These are phyloP conservation scores for Cetoscarus ocellatus DNA, from an alignment of 2,797 vertebrate genomes.

Conservation along the genomic window DNA sequence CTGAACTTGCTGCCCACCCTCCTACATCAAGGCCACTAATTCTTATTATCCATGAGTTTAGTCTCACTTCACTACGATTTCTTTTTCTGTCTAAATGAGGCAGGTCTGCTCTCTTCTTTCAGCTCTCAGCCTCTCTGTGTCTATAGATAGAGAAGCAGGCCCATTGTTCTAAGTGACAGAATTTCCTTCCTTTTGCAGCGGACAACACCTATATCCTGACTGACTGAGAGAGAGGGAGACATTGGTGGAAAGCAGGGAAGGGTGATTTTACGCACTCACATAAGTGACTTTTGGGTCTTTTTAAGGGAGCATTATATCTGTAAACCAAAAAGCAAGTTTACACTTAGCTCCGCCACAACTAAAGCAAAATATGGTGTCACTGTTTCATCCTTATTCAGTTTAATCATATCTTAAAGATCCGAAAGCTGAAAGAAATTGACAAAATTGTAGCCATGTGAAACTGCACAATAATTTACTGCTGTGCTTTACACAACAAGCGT, in stretches of 20 bases:
- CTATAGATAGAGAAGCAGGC: constrained; percentile 89
- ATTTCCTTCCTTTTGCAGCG: constrained; percentile 89
- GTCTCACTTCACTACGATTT: constrained; percentile 27
- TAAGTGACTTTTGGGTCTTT: constrained; percentile 14
- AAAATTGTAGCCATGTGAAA: constrained; percentile 4
- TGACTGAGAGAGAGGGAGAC: constrained; percentile 61
- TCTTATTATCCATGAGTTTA: constrained; percentile 21
- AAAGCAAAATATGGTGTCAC: neutral
- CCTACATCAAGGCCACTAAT: constrained; percentile 27
- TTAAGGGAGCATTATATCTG: constrained; percentile 4
- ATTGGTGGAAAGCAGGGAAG: constrained; percentile 69
- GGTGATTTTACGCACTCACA: constrained; percentile 43
- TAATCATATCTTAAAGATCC: constrained; percentile 3
- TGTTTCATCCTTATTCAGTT: neutral
- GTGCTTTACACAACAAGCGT: constrained; percentile 1
- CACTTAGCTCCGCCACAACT: constrained; percentile 1
- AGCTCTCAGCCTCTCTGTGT: constrained; percentile 72
- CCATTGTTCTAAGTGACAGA: constrained; percentile 91
- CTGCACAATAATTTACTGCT: neutral
- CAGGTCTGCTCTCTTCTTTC: constrained; percentile 60
- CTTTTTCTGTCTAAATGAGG: constrained; percentile 34
- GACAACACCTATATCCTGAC: constrained; percentile 92
- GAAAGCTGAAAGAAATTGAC: neutral
- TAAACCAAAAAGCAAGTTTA: constrained; percentile 4
- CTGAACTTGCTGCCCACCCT: constrained; percentile 4